A percentile compares a stretch with the other conserved stretches of the same genome.
These are phyloP conservation scores for Scytalopus superciliaris DNA, from an alignment of 2,113 vertebrate genomes.

Conservation along the genomic window DNA sequence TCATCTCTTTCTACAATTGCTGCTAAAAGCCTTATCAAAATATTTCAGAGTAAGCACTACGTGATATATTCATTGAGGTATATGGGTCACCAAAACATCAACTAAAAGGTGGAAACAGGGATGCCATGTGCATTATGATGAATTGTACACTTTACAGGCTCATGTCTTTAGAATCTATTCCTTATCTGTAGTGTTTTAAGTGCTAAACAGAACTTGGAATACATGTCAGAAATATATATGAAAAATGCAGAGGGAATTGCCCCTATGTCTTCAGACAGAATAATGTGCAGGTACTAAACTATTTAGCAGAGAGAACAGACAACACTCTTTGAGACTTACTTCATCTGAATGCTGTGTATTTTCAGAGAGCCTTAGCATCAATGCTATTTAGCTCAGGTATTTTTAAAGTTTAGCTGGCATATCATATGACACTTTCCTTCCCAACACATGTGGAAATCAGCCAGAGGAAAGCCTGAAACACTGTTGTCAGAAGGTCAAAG, in stretches of 20 bases:
- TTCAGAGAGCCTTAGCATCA: not conserved
- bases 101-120: not conserved
- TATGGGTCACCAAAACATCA: not conserved
- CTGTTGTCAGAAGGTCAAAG: not conserved
- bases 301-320: not conserved
- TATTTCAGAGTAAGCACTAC: not conserved
- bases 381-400: not conserved
- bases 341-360: not conserved
- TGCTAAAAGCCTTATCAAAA: not conserved
- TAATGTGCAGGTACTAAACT: not conserved
- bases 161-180: not conserved
- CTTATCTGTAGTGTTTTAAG: not conserved
- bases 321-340: not conserved
- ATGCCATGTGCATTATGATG: not conserved
- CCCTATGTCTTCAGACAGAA: not conserved
- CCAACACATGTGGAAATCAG: not conserved
- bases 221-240: not conserved
- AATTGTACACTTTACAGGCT: not conserved
- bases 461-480: not conserved
- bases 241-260: not conserved
- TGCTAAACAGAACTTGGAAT: not conserved
- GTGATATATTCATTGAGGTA: not conserved
- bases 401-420: not conserved
- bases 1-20: not conserved
- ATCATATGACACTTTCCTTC: not conserved